These are phyloP conservation scores for Furnarius figulus DNA, from an alignment of 2,113 vertebrate species.

Conservation along the genomic window DNA sequence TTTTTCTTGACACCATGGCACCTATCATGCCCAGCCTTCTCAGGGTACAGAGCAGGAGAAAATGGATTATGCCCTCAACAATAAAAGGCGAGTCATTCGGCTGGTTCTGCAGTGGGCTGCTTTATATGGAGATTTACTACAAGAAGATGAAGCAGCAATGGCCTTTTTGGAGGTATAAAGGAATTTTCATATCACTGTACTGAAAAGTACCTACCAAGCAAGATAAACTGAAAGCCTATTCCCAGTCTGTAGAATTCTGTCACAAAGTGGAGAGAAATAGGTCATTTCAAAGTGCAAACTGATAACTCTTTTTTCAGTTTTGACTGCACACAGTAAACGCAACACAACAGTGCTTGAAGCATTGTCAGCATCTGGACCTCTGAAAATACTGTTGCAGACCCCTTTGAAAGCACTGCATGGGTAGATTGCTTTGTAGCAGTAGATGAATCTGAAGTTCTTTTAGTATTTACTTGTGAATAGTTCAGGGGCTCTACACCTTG, in stretches of 20 bases:
- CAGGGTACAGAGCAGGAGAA: constrained; percentile 96
- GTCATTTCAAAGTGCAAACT: not conserved
- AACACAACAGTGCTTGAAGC: not conserved
- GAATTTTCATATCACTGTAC: not conserved
- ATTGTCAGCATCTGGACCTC: not conserved
- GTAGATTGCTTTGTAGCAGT: not conserved
- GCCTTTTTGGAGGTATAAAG: constrained; percentile 88
- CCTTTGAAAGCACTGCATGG: not conserved
- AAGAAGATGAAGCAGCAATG: constrained; percentile 87
- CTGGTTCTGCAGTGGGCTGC: constrained; percentile 90
- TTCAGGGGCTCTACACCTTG: not conserved
- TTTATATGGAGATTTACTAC: constrained; percentile 85
- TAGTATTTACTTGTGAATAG: not conserved
- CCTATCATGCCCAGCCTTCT: constrained; percentile 92
- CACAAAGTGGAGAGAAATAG: not conserved
- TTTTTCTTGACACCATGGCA: constrained; percentile 86
- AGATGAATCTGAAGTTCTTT: not conserved
- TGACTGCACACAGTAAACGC: not conserved
- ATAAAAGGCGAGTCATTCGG: constrained; percentile 90
- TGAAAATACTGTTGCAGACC: not conserved
- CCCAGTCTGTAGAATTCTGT: not conserved
- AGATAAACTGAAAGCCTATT: not conserved
- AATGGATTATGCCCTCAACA: constrained; percentile 95
- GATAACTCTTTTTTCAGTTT: not conserved
- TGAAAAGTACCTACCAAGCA: not conserved